These are phyloP conservation scores for Seriola dumerili DNA, from an alignment of 2,113 vertebrate genomes.

Conservation along the genomic window DNA sequence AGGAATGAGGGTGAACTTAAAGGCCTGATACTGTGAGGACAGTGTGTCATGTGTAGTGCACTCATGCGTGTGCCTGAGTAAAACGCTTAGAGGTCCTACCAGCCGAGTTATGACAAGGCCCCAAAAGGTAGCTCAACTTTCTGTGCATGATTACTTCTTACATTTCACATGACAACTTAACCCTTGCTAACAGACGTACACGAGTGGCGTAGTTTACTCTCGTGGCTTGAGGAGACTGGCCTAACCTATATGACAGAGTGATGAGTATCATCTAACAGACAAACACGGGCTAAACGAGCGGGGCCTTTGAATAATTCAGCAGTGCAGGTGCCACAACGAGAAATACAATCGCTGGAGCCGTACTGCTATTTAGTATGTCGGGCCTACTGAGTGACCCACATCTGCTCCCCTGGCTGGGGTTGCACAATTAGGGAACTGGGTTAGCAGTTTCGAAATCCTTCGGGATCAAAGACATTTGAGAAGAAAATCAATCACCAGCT, in stretches of 20 bases:
- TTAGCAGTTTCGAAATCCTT: not conserved
- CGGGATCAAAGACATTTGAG: not conserved
- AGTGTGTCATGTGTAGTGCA: not conserved
- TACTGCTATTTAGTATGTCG: slow-evolving; percentile 37
- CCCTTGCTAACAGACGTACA: slow-evolving; percentile 9
- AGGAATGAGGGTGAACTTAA: not conserved
- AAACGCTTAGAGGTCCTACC: not conserved
- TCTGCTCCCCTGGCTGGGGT: slow-evolving; percentile 16
- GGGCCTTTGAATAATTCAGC: slow-evolving; percentile 78
- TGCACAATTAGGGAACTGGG: not conserved
- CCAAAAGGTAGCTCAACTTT: slow-evolving; percentile 12
- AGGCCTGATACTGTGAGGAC: not conserved
- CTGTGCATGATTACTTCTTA: not conserved
- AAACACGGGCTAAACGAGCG: slow-evolving; percentile 68
- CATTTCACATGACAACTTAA: slow-evolving; percentile 33
- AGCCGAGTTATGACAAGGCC: not conserved
- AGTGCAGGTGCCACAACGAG: slow-evolving; percentile 65
- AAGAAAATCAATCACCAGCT: not conserved
- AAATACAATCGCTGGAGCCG: slow-evolving; percentile 75
- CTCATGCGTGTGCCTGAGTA: not conserved
- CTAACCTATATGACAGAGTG: slow-evolving; percentile 47
- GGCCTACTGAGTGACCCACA: slow-evolving; percentile 70
- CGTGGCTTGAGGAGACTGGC: slow-evolving; percentile 4
- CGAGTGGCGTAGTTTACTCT: slow-evolving; percentile 8
- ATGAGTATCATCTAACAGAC: slow-evolving; percentile 74